Base-by-base conservation (phyloP, 30 jellyfish, hydroid and myxozoan species). In the Nemopilema nomurai region DNA sequence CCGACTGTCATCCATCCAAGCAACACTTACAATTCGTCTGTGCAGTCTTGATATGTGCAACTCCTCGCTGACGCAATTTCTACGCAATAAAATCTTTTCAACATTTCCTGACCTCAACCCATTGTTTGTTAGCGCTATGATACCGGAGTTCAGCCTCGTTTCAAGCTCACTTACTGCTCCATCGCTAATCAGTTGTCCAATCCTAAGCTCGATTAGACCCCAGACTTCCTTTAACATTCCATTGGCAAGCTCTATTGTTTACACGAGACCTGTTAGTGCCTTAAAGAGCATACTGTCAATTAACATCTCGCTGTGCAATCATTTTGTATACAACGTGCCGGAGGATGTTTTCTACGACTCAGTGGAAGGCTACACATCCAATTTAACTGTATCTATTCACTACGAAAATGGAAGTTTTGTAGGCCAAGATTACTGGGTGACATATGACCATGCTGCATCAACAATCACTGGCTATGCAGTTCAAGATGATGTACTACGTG, bases 101-200 rank as follows among this genome's bases (percentile, higher is more conserved):
- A 78, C 77, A 1, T 53, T 65, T 24, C 87, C 87, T 22, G 26
- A 23, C 79, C 68, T 89, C 51, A 93, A 93, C 65, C 52, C 97
- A 26, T 75, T 18, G 19, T 93, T 93, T 74, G 52, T 96, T 17
- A 30, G 53, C 23, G 95, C 98, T 0, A 93, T 93, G 98, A 63
- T 79, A 13, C 98, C 98, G 31, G 98, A 93, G 65, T 93, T 93
- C 51, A 90, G 90, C 20, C 84, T 93, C 66, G 87, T 89, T 4
- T 89, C 97, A 25, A 88, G 85, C 23, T 41, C 33, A 20, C 33
- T 91, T 21, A 53, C 77, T 20, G 67, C 76, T 1, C 79, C 83
- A 0, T 32, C 83, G 23, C 23, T 24, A 0, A 74, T 17, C 22
- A 19, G 18, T 18, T 83, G 91, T 83, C 78, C 91, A 16, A 70